Conservation (phyloP, 1,140 invertebrate species). For the Tyrophagus putrescentiae region DNA sequence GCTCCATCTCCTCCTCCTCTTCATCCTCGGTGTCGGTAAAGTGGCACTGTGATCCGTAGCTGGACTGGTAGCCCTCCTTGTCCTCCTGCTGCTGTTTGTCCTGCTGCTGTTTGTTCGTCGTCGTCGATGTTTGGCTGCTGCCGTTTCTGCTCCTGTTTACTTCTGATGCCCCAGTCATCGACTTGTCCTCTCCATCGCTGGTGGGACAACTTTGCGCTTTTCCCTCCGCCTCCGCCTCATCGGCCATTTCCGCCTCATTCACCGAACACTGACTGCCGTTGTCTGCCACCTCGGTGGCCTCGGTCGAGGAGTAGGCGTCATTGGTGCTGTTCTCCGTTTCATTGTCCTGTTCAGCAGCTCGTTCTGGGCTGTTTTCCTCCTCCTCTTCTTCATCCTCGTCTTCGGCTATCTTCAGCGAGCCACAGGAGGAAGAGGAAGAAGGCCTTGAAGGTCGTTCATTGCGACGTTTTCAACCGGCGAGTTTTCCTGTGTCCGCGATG, state of each 20-base stretch:
- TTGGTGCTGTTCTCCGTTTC: not conserved
- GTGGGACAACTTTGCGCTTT: not conserved
- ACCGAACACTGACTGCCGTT: too few species aligned
- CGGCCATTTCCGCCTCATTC: not conserved
- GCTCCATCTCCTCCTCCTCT: slow-evolving; percentile 6
- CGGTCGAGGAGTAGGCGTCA: not conserved
- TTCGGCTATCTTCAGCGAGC: slow-evolving; percentile 11
- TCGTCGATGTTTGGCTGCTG: not conserved
- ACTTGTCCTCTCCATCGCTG: too few species aligned
- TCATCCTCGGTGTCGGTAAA: slow-evolving; percentile 17
- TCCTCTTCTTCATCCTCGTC: slow-evolving; percentile 5
- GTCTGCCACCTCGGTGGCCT: not conserved
- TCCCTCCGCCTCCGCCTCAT: not conserved
- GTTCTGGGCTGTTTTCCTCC: not conserved
- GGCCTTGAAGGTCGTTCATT: slow-evolving; percentile 3
- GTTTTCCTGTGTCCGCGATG: not conserved
- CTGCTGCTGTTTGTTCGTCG: not conserved
- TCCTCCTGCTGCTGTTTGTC: not conserved
- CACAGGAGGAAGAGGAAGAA: slow-evolving; percentile 5
- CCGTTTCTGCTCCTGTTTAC: too few species aligned
- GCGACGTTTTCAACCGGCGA: not conserved
- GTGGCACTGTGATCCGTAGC: slow-evolving; percentile 14
- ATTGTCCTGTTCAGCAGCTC: not conserved
- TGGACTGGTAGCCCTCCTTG: slow-evolving; percentile 4
- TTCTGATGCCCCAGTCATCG: too few species aligned